Evolutionary conservation across 2,113 vertebrate genomes (phyloP).

Genomic region (Hippocampus abdominalis): DNA sequence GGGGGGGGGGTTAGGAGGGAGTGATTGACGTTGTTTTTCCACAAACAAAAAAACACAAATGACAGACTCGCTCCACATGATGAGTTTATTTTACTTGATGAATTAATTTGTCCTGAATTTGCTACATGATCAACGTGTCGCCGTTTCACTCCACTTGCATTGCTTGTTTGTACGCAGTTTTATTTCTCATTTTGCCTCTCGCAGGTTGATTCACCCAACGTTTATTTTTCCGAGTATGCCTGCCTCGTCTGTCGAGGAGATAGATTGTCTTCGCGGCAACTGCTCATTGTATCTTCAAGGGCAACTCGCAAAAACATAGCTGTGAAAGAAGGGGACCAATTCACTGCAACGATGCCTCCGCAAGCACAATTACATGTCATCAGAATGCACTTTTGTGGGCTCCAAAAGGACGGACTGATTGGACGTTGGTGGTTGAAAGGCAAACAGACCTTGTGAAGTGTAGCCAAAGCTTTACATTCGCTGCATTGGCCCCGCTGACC

Average conservation of each 20-base stretch:
- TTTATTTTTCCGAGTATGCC: neutral
- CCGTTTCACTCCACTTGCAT: no score
- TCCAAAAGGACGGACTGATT: neutral
- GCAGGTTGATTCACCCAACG: neutral
- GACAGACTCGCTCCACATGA: no score
- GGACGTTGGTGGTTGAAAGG: neutral
- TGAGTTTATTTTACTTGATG: no score
- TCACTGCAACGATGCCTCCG: no score
- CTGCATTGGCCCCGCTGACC: no score
- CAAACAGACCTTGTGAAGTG: neutral
- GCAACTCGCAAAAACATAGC: neutral
- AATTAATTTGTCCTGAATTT: neutral
- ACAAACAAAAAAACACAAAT: no score
- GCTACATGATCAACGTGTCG: neutral
- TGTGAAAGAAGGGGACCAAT: neutral
- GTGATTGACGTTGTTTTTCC: no score
- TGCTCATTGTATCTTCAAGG: neutral
- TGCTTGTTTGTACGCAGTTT: neutral
- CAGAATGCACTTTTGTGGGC: neutral
- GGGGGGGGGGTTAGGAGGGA: no score
- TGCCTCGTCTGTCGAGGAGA: neutral
- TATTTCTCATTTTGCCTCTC: no score
- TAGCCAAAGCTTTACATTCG: neutral
- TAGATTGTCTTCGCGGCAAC: neutral
- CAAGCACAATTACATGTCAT: neutral